Base-by-base conservation (phyloP, 2,888 invertebrate genomes). In the Drosophila pegasa region DNA sequence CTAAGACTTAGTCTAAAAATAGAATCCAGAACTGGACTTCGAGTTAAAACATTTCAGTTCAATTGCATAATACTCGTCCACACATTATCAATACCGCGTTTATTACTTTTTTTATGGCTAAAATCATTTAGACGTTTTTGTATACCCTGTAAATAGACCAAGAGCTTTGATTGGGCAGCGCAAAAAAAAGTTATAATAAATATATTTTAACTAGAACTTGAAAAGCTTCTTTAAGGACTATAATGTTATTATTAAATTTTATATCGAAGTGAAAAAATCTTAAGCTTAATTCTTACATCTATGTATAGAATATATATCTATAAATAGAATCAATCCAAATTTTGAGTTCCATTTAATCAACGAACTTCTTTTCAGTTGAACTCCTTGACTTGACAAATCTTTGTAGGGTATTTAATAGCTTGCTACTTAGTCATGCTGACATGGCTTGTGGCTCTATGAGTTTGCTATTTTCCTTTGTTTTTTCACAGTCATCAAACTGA, bases 401-500 rank as follows among this genome's bases (percentile, higher is more conserved):
- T 20, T 14, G 6, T 5, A 70, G 70, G 48, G 54, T 61, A 54
- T 61, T 16, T 31, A 1, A 2, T 31, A 3, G 40, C 14, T 3
- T 45, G 16, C 5, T 22, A n/a, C 20, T 10, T 3, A 14, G 16
- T 18, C 18, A n/a, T 12, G 9, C 22, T 31, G 33, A 22, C 10
- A 22, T 20, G 16, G 43, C 7, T 33, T 20, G 1, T 52, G 27
- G 10, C 31, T 37, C 16, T 40, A 25, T 37, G 35, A 41, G 18
- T 48, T 41, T 47, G 38, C 35, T 3, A 41, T 47, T 37, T 61
- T 10, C 8, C 27, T 18, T 22, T 2, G 7, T 14, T 20, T 48
- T 48, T 20, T 22, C 16, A 22, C 16, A 25, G 50, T 10, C 50
- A 22, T 50, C 27, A 20, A 16, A 3, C 64, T 43, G 70, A 63